phyloP scores from a whole-genome alignment of 2,888 invertebrate genomes.

The Monopis laevigella region DNA sequence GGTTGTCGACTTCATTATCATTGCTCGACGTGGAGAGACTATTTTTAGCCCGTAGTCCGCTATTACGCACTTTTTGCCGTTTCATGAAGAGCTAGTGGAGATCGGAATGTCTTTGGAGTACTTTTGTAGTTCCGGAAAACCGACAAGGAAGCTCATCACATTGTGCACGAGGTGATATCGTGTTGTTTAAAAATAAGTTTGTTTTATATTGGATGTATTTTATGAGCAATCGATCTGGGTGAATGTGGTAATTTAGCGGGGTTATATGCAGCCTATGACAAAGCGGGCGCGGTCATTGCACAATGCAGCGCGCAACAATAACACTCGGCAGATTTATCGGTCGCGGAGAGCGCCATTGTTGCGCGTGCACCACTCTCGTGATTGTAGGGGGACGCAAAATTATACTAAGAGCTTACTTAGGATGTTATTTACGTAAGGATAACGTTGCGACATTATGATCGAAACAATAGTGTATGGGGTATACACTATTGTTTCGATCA shows the following conservation, averaged over 20 bases:
- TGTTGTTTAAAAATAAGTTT: too few species aligned
- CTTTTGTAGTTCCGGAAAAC: conserved; percentile 57
- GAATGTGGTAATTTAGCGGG: conserved; percentile 35
- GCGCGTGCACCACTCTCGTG: conserved; percentile 12
- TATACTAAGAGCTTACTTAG: too few species aligned
- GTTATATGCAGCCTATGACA: conserved; percentile 32
- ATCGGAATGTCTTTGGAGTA: conserved; percentile 34
- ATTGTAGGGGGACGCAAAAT: not conserved
- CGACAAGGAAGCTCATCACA: conserved; percentile 31
- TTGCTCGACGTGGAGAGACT: conserved; percentile 22
- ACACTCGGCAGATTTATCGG: conserved; percentile 31
- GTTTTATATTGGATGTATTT: too few species aligned
- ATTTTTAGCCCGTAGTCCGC: conserved; percentile 36
- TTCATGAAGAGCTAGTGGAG: conserved; percentile 20
- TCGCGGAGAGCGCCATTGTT: conserved; percentile 26
- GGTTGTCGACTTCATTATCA: conserved; percentile 40
- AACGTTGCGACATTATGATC: too few species aligned
- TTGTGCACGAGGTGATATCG: too few species aligned
- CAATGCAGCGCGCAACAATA: conserved; percentile 31
- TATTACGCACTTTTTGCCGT: conserved; percentile 36
- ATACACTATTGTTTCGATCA: too few species aligned
- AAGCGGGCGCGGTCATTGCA: conserved; percentile 31
- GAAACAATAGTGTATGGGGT: too few species aligned
- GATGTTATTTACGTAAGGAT: too few species aligned
- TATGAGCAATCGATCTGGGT: conserved; percentile 34